These are phyloP conservation scores for Melolontha melolontha DNA, from an alignment of 2,888 invertebrate species.

Conservation along the genomic window DNA sequence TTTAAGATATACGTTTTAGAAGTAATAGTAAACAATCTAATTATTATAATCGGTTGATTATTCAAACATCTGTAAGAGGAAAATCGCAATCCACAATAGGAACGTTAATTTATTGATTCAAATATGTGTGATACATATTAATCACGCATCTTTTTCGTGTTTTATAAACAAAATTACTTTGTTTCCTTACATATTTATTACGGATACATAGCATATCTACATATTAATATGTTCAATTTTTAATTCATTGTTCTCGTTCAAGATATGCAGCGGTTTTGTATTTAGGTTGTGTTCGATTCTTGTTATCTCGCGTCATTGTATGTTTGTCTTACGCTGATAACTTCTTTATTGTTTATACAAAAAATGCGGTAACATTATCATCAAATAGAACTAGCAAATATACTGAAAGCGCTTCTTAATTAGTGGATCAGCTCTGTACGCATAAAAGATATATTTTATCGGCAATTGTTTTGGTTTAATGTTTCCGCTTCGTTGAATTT, in stretches of 20 bases:
- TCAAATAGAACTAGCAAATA: conserved; percentile 25
- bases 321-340: conserved; percentile 27
- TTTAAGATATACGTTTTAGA: no score
- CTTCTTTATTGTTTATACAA: conserved; percentile 31
- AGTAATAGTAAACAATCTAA: no score
- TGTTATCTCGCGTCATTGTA: conserved; percentile 21
- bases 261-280: conserved; percentile 18
- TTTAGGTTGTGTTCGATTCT: conserved; percentile 37
- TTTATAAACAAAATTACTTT: no score
- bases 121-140: no score
- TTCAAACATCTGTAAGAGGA: no score
- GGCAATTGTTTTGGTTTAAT: conserved; percentile 15
- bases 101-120: no score
- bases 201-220: no score
- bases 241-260: neutral
- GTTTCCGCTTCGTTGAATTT: conserved; percentile 20
- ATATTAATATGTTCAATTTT: conserved; percentile 1
- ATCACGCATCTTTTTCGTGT: no score
- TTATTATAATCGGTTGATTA: no score
- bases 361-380: conserved; percentile 28
- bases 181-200: no score
- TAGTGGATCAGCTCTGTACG: conserved; percentile 11
- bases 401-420: conserved; percentile 26
- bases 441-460: conserved; percentile 19
- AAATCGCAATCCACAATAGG: no score